Conservation (phyloP, 2,113 vertebrate genomes). For the Aptenodytes patagonicus region DNA sequence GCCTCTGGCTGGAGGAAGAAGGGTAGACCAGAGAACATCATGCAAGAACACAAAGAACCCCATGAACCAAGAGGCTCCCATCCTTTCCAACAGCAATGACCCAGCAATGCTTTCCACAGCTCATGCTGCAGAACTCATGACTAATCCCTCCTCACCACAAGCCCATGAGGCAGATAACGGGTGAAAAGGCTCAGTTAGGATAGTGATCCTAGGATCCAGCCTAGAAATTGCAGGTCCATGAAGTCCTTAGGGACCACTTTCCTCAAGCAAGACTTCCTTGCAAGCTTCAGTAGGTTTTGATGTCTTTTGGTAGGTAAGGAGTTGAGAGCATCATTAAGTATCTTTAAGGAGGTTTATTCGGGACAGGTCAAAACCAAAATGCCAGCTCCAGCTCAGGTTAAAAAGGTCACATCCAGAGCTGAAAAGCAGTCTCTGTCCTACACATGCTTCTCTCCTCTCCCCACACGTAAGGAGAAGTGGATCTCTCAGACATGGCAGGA, state of each 20-base stretch:
- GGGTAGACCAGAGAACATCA: not conserved
- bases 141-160: constrained; percentile 31
- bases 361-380: not conserved
- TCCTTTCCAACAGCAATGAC: not conserved
- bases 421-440: not conserved
- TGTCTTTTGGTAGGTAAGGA: not conserved
- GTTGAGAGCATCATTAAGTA: not conserved
- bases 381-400: not conserved
- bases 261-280: not conserved
- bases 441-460: not conserved
- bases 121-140: constrained; percentile 28
- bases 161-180: not conserved
- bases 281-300: not conserved
- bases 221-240: not conserved
- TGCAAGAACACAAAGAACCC: not conserved
- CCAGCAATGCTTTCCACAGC: not conserved
- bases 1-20: not conserved
- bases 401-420: not conserved
- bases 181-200: constrained; percentile 15
- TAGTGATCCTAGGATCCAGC: not conserved
- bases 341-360: not conserved
- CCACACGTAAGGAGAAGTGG: not conserved
- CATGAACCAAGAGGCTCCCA: fast-evolving
- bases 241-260: not conserved
- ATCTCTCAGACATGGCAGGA: not conserved